Evolutionary conservation across 2,797 vertebrate genomes (phyloP), one percentile per base, ranked within the genome.

Genomic region (Hypotaenidia okinawae): DNA sequence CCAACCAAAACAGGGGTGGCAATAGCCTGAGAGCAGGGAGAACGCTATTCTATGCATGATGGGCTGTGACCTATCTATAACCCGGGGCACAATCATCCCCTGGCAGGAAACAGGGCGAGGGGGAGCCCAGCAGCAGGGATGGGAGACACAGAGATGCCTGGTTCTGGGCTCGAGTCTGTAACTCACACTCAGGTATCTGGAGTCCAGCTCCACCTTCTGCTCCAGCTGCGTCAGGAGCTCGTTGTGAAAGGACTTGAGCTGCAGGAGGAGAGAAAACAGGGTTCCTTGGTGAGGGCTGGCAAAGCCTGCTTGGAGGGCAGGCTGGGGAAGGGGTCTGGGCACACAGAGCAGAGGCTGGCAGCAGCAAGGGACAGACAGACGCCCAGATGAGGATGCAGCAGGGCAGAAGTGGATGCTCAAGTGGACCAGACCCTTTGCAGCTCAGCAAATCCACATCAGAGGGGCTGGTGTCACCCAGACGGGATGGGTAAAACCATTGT

Each of bases 181-280:
- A 98, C 99, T 99, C 98, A 99, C 99, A 32, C 99, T 99, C 87
- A 99, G 98, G 96, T 99, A 99, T 59, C 99, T 98, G 3, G 99
- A 99, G 52, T 99, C 99, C 98, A 99, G 94, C 95, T 99, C 99
- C 58, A 99, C 99, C 97, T 99, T 99, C 98, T 99, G 99, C 97
- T 99, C 99, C 97, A 99, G 98, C 97, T 99, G 99, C 0, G 98
- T 99, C 69, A 99, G 98, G 74, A 99, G 98, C 97, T 99, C 99
- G 9, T 99, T 99, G 98, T 99, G 99, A 90, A 99, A 99, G 13
- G 99, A 99, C 97, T 99, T 99, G 69, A 99, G 98, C 99, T 97
- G 58, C 82, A 94, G 47, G 35, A 25, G 92, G 13, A 96, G n/a
- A 94, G 51, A 87, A 52, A 52, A 49, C 5, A n/a, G 0, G 5